Conservation (phyloP, 2,797 vertebrate genomes). For the Chelon labrosus region DNA sequence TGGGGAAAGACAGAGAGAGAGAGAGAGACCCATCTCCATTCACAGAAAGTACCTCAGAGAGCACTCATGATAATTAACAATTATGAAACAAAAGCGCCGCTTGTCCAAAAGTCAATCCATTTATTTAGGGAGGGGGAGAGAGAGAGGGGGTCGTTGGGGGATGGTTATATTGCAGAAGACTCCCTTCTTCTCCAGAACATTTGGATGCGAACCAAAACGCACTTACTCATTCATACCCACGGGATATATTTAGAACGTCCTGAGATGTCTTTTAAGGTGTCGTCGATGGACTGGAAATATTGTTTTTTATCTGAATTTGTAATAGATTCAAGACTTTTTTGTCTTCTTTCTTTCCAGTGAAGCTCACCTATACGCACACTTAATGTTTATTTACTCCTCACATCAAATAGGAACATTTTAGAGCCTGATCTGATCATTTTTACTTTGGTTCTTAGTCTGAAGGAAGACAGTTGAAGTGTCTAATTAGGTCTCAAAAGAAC, state of each 20-base stretch:
- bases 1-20: conserved; percentile 28
- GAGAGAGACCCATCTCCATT: conserved; percentile 71
- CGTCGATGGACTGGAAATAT: conserved; percentile 19
- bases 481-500: too few relatives aligned
- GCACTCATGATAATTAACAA: conserved; percentile 87
- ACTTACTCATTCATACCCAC: conserved; percentile 40
- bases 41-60: conserved; percentile 76
- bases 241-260: conserved; percentile 61
- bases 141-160: conserved; percentile 19
- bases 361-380: too few relatives aligned
- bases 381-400: too few relatives aligned
- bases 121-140: conserved; percentile 60
- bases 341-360: too few relatives aligned
- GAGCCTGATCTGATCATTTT: too few relatives aligned
- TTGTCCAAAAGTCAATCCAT: conserved; percentile 79
- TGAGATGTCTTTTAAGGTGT: conserved; percentile 22
- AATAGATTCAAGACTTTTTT: background rate
- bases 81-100: conserved; percentile 73
- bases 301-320: background rate
- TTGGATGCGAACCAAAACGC: conserved; percentile 63
- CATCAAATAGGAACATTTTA: too few relatives aligned
- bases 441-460: too few relatives aligned
- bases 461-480: background rate
- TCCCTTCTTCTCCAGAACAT: conserved; percentile 31
- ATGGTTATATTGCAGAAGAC: conserved; percentile 24